Conservation (phyloP, 2,797 vertebrate species). For the Tragopan temminckii region DNA sequence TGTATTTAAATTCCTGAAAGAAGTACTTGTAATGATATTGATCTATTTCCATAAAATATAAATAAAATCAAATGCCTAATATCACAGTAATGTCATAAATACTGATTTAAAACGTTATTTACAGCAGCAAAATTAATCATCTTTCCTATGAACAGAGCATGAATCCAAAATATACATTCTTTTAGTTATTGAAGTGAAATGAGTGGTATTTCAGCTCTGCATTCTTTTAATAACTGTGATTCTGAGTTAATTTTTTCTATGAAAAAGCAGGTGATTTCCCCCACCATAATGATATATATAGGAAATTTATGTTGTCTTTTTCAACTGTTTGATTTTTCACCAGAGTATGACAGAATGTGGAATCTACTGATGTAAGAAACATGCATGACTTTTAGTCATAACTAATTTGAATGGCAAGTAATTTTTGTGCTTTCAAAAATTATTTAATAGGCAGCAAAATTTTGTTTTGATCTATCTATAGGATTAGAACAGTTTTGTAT, state of each 20-base stretch:
- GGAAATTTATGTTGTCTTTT: not conserved
- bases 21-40: not conserved
- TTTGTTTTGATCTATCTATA: not conserved
- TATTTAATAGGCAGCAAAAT: not conserved
- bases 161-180: not conserved
- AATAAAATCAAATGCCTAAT: not conserved
- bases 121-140: not conserved
- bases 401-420: not conserved
- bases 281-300: not conserved
- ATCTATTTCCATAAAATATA: not conserved
- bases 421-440: not conserved
- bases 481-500: conserved; percentile 7
- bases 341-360: not conserved
- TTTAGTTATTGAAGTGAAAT: not conserved
- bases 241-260: not conserved
- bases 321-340: not conserved
- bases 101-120: not conserved
- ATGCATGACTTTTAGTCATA: not conserved
- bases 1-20: not conserved
- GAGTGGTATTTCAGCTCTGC: not conserved
- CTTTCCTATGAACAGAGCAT: not conserved
- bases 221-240: not conserved
- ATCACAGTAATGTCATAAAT: not conserved
- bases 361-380: not conserved
- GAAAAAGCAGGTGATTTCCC: not conserved